Percentiles rank a stretch among this genome's conserved stretches.
Evolutionary conservation across 2,797 vertebrate genomes (phyloP).

Genomic region (Tolypeutes matacus): DNA sequence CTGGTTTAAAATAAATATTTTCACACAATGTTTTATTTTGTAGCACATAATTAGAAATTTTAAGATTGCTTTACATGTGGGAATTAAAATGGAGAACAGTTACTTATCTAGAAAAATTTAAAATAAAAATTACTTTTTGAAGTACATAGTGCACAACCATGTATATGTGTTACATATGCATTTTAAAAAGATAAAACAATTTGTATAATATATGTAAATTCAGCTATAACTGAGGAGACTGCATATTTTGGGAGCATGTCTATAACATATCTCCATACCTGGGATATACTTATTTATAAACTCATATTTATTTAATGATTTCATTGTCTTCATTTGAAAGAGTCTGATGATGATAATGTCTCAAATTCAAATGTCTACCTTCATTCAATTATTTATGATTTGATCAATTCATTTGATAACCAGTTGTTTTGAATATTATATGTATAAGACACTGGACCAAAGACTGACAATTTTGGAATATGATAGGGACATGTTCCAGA

Average conservation of each 20-base stretch:
- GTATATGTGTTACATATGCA: neutral
- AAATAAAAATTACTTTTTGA: conserved; percentile 47
- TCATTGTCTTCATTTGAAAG: conserved; percentile 58
- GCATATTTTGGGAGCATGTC: neutral
- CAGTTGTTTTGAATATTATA: conserved; percentile 17
- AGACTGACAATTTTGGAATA: conserved; percentile 16
- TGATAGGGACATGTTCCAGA: neutral
- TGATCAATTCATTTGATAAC: conserved; percentile 40
- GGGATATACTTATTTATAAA: neutral
- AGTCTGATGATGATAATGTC: neutral
- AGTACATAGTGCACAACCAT: neutral
- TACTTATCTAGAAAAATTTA: conserved; percentile 52
- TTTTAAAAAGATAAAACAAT: conserved; percentile 30
- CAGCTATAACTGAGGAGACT: conserved; percentile 22
- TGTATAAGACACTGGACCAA: neutral
- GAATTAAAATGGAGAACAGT: conserved; percentile 47
- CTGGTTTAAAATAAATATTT: conserved; percentile 68
- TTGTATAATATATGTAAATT: conserved; percentile 45
- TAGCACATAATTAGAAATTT: conserved; percentile 16
- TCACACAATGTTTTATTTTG: conserved; percentile 53
- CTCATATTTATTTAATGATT: conserved; percentile 21
- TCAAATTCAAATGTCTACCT: conserved; percentile 25
- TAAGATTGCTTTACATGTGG: conserved; percentile 47
- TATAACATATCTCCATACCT: neutral
- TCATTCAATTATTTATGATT: conserved; percentile 36